phyloP scores from a whole-genome alignment of 2,888 invertebrate genomes.

The Suillia variegata region DNA sequence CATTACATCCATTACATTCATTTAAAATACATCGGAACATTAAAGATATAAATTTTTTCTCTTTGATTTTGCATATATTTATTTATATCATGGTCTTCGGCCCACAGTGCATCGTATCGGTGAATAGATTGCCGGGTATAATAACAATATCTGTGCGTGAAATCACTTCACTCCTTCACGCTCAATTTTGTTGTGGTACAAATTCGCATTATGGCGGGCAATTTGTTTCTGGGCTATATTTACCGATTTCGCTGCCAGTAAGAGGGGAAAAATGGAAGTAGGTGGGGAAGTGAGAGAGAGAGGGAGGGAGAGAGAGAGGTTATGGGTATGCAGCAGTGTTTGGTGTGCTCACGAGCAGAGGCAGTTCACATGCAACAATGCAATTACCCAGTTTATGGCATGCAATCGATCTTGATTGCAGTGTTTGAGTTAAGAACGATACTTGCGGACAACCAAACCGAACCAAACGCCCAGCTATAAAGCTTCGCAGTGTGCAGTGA shows the following conservation, averaged over 20 bases:
- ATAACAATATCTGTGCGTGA: constrained; percentile 13
- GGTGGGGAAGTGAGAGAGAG: constrained; percentile 5
- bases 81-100: too few relatives aligned
- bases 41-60: too few relatives aligned
- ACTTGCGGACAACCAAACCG: constrained; percentile 17
- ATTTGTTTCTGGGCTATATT: constrained; percentile 23
- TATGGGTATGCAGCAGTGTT: not conserved
- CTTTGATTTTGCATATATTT: too few relatives aligned
- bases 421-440: constrained; percentile 9
- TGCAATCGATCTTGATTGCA: constrained; percentile 31
- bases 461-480: not conserved
- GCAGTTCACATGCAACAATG: constrained; percentile 8
- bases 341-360: not conserved
- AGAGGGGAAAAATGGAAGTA: not conserved
- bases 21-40: too few relatives aligned
- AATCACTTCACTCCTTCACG: constrained; percentile 19
- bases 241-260: constrained; percentile 4
- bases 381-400: constrained; percentile 31
- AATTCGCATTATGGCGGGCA: constrained; percentile 19
- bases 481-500: not conserved
- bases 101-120: too few relatives aligned
- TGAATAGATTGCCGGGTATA: too few relatives aligned
- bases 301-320: not conserved
- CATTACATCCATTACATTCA: too few relatives aligned
- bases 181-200: constrained; percentile 15